phyloP scores from a whole-genome alignment of 2,888 invertebrate species.

The Diadegma fenestrale region DNA sequence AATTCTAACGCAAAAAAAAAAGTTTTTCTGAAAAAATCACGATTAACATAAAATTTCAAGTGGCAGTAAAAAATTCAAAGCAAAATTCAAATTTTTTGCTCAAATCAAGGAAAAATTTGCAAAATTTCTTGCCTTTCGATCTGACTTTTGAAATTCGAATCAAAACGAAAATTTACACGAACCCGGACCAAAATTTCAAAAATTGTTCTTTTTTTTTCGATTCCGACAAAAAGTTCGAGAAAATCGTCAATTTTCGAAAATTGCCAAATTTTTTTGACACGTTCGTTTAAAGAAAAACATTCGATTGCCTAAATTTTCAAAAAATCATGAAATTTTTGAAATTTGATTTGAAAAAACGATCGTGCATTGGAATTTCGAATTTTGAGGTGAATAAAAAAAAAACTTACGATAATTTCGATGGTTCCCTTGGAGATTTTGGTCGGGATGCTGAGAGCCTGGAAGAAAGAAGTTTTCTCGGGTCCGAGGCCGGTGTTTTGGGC shows the following conservation, averaged over 20 bases:
- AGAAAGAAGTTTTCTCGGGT: conserved; percentile 99
- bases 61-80: too few relatives aligned
- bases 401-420: conserved; percentile 98
- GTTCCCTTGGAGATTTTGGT: conserved; percentile 99
- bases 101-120: not conserved
- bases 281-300: too few relatives aligned
- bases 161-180: not conserved
- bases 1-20: not conserved
- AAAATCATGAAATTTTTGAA: not conserved
- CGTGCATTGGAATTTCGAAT: not conserved
- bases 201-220: not conserved
- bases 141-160: too few relatives aligned
- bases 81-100: not conserved
- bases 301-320: not conserved
- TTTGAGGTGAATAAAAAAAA: conserved; percentile 3
- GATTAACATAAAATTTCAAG: too few relatives aligned
- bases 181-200: not conserved
- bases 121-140: not conserved
- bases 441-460: conserved; percentile 99
- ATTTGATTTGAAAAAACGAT: not conserved
- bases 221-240: not conserved
- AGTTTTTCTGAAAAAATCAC: not conserved
- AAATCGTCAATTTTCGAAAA: not conserved
- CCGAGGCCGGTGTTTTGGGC: conserved; percentile 99
- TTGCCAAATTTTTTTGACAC: not conserved